Conservation (phyloP, 2,888 invertebrate species). For the Operophtera brumata region DNA sequence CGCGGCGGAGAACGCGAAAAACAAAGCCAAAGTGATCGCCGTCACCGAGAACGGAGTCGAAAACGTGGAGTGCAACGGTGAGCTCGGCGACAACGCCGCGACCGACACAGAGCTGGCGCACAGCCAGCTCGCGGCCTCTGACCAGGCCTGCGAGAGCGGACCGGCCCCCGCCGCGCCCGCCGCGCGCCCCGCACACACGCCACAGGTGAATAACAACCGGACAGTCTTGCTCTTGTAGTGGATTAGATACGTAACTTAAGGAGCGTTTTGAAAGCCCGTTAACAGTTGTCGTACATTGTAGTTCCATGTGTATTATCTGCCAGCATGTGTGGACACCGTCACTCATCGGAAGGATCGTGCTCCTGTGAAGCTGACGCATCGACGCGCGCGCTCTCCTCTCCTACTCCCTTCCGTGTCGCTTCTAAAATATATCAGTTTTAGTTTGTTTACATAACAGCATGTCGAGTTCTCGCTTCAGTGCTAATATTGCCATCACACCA, state of each 20-base stretch:
- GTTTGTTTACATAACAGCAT: conserved; percentile 45
- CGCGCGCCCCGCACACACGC: conserved; percentile 39
- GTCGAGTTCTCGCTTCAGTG: conserved; percentile 53
- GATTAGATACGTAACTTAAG: conserved; percentile 65
- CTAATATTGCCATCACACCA: conserved; percentile 46
- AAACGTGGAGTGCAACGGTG: conserved; percentile 52
- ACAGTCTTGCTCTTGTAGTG: conserved; percentile 70
- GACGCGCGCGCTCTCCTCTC: conserved; percentile 38
- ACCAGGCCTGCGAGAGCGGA: neutral
- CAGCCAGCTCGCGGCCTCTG: neutral
- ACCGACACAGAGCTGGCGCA: neutral
- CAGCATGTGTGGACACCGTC: conserved; percentile 72
- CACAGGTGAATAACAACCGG: conserved; percentile 71
- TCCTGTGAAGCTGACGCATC: conserved; percentile 24
- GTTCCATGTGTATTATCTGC: conserved; percentile 68
- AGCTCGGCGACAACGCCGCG: conserved; percentile 18
- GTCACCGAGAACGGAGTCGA: conserved; percentile 38
- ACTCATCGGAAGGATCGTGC: conserved; percentile 59
- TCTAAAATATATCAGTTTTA: conserved; percentile 31
- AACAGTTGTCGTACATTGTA: conserved; percentile 66
- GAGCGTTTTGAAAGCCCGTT: conserved; percentile 59
- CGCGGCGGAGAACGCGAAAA: conserved; percentile 47
- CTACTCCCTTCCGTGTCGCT: conserved; percentile 45
- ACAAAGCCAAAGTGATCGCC: conserved; percentile 41
- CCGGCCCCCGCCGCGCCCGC: conserved; percentile 37